A percentile compares a stretch with the other conserved stretches of the same genome.
These are phyloP conservation scores for Drosophila pandora DNA, from an alignment of 1,140 invertebrate genomes.

Conservation along the genomic window DNA sequence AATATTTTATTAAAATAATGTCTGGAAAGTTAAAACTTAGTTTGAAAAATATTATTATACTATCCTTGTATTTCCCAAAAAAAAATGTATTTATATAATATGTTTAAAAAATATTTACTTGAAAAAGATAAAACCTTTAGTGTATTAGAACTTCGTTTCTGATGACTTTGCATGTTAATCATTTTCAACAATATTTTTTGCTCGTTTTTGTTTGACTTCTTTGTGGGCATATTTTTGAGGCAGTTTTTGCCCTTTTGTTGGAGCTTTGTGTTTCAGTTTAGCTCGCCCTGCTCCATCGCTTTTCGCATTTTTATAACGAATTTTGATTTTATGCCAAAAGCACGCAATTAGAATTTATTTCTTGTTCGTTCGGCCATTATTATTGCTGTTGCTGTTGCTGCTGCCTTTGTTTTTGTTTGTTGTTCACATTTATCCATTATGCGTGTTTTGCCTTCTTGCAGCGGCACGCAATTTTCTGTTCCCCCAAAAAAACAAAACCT, in stretches of 20 bases:
- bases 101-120: not conserved
- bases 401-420: conserved; percentile 5
- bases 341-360: conserved; percentile 78
- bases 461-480: conserved; percentile 61
- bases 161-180: conserved; percentile 3
- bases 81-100: no score
- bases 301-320: conserved; percentile 64
- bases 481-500: conserved; percentile 28
- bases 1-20: no score
- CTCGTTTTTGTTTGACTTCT: conserved; percentile 32
- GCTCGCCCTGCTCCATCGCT: conserved; percentile 34
- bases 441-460: conserved; percentile 36
- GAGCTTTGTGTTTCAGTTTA: conserved; percentile 34
- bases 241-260: conserved; percentile 49
- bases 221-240: conserved; percentile 62
- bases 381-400: not conserved
- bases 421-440: conserved; percentile 44
- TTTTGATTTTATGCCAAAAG: conserved; percentile 81
- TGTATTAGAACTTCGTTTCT: not conserved
- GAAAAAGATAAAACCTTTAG: not conserved
- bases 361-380: conserved; percentile 34
- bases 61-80: no score
- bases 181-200: conserved; percentile 10
- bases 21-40: no score
- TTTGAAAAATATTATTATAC: not conserved